Conservation (phyloP, 2,113 vertebrate genomes). For the Siniperca chuatsi region DNA sequence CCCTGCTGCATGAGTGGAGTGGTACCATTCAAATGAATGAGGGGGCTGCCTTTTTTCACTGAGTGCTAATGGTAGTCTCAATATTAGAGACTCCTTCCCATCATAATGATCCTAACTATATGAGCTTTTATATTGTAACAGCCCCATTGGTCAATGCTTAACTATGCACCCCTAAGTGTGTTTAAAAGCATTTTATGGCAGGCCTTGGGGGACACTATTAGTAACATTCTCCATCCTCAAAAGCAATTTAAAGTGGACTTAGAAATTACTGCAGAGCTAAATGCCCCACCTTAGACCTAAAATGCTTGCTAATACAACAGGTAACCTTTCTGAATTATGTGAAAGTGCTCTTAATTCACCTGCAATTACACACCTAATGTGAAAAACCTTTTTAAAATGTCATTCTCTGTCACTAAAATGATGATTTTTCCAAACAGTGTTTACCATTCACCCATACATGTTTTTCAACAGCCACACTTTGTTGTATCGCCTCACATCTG, state of each 20-base stretch:
- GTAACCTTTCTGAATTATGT: background rate
- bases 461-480: constrained; percentile 6
- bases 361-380: background rate
- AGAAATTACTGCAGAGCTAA: background rate
- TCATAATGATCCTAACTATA: background rate
- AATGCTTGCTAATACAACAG: background rate
- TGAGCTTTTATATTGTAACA: background rate
- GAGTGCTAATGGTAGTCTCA: background rate
- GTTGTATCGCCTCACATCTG: constrained; percentile 12
- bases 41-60: background rate
- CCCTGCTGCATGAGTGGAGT: background rate
- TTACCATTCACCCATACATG: background rate
- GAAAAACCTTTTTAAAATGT: background rate
- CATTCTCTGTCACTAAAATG: background rate
- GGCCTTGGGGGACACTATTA: background rate
- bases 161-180: background rate
- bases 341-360: background rate
- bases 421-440: constrained; percentile 15
- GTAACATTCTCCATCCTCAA: background rate
- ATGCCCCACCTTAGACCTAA: background rate
- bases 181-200: background rate
- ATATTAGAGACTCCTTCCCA: background rate
- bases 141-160: too few relatives aligned
- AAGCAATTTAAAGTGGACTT: background rate
- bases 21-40: background rate